Base-by-base conservation (phyloP, 2,888 invertebrate genomes). In the Amblyjoppa fuscipennis region DNA sequence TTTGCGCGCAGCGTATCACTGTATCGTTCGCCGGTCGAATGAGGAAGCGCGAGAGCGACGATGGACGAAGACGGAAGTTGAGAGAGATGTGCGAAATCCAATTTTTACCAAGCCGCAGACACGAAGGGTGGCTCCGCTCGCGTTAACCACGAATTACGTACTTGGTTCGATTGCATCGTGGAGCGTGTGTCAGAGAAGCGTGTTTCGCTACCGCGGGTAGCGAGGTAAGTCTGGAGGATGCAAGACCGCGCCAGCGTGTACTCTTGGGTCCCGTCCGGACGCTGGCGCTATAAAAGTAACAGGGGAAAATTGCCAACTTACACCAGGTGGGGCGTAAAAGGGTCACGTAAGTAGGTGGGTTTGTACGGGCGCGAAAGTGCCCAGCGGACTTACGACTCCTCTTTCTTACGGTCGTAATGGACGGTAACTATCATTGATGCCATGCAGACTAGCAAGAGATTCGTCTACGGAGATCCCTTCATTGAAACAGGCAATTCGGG, bases 101-200 rank as follows among this genome's bases (percentile, higher is more conserved):
- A 89, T 89, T 89, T 88, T 87, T 85, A 74, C 73, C 82, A 49
- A 56, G 70, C 66, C 64, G 66, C 82, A 77, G 41, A 76, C 66
- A 53, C 71, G 76, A 66, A 66, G 79, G 56, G 77, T 77, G 45
- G 81, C 38, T 41, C 49, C 68, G 45, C 69, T 77, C 70, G 53
- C 76, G 75, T 87, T 83, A 85, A 83, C 87, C 76, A 81, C 83
- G 74, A 89, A 86, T 89, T 87, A 80, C 88, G 86, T 85, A 78
- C 70, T 84, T 78, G 61, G 80, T 83, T 85, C 86, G 85, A 83
- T 84, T 83, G 85, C 71, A 79, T 64, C 80, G 76, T 68, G 68
- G 68, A 73, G 68, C 61, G 69, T 61, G 31, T 61, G 61, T 25
- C 61, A 61, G 64, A 71, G 61, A 20, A 45, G 53, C 68, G 38